Percentiles rank a stretch among this genome's conserved stretches.
phyloP scores from a whole-genome alignment of 64 coral and sea anemone genomes.

The Montipora cactus region DNA sequence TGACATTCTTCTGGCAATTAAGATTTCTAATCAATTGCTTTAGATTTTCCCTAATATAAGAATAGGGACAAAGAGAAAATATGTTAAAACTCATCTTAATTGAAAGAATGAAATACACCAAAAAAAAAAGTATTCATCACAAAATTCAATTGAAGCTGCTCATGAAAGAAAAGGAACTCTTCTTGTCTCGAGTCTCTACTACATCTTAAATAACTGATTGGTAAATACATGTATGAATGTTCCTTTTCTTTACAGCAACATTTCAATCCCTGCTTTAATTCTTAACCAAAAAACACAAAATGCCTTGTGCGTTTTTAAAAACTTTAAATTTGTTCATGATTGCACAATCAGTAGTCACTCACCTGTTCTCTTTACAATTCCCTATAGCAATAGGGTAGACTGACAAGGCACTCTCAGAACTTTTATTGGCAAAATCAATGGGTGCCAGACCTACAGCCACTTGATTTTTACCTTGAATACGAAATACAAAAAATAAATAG shows the following conservation, averaged over 20 bases:
- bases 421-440: constrained; percentile 6
- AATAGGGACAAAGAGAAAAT: neutral
- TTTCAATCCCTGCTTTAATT: no score
- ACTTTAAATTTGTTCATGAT: no score
- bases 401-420: neutral
- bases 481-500: neutral
- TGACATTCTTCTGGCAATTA: neutral
- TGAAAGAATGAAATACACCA: neutral
- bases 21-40: constrained; percentile 13
- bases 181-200: neutral
- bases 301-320: no score
- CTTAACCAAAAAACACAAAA: no score
- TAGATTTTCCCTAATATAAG: constrained; percentile 6
- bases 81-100: no score
- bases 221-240: no score
- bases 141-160: neutral
- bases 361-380: neutral
- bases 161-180: neutral
- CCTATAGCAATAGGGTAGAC: neutral
- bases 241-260: no score
- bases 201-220: constrained; percentile 5
- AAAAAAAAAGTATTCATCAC: neutral
- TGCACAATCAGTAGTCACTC: no score
- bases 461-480: neutral
- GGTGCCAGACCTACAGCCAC: neutral